Conservation (phyloP, 2,888 invertebrate species). For the Erannis defoliaria region DNA sequence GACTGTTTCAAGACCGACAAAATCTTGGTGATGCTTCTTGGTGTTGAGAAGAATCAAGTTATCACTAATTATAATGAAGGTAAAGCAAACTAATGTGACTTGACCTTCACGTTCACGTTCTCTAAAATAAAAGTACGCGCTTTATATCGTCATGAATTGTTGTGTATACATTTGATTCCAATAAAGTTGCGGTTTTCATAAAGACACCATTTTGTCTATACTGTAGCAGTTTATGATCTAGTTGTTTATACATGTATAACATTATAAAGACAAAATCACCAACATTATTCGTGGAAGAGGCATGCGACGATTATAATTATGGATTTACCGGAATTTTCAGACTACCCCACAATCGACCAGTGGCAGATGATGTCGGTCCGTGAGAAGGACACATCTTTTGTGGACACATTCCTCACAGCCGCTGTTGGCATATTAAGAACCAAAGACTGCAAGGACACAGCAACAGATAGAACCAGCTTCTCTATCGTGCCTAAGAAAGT, state of each 20-base stretch:
- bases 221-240: too few relatives aligned
- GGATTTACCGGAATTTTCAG: constrained; percentile 61
- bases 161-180: too few relatives aligned
- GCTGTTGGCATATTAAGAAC: constrained; percentile 92
- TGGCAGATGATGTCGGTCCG: constrained; percentile 93
- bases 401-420: constrained; percentile 93
- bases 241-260: too few relatives aligned
- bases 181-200: too few relatives aligned
- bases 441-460: constrained; percentile 84
- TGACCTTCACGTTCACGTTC: too few relatives aligned
- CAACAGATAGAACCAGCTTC: constrained; percentile 89
- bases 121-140: too few relatives aligned
- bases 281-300: too few relatives aligned
- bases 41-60: constrained; percentile 91
- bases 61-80: constrained; percentile 90
- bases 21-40: constrained; percentile 92
- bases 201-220: too few relatives aligned
- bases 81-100: constrained; percentile 58
- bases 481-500: constrained; percentile 92
- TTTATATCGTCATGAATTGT: too few relatives aligned
- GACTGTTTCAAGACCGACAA: constrained; percentile 89
- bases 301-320: not conserved
- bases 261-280: too few relatives aligned
- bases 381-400: constrained; percentile 94
- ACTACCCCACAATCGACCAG: constrained; percentile 90